Evolutionary conservation across 2,113 vertebrate genomes (phyloP).

Genomic region (Sapajus apella): DNA sequence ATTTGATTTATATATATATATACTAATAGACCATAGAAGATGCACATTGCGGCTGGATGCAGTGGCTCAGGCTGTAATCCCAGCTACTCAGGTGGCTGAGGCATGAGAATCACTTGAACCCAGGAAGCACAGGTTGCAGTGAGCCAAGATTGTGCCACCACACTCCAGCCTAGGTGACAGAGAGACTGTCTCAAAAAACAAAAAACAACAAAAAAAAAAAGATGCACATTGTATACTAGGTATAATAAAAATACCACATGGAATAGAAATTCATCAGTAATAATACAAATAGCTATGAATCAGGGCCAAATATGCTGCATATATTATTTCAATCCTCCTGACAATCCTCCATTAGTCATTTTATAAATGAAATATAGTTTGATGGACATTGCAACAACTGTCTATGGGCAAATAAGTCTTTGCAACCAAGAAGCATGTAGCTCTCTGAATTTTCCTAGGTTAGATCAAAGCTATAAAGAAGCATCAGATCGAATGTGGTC

Average conservation of each 20-base stretch:
- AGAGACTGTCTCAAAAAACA: too few relatives aligned
- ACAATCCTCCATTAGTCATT: not conserved
- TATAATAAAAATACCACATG: not conserved
- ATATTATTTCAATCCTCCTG: not conserved
- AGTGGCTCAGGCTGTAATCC: too few relatives aligned
- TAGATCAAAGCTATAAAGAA: not conserved
- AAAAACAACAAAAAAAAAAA: not conserved
- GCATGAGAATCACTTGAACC: too few relatives aligned
- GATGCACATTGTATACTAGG: not conserved
- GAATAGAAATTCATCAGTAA: not conserved
- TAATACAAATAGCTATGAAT: not conserved
- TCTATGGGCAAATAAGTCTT: not conserved
- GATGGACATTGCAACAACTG: not conserved
- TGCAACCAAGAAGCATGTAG: not conserved
- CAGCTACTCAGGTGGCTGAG: too few relatives aligned
- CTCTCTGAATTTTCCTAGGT: not conserved
- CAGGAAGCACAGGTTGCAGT: too few relatives aligned
- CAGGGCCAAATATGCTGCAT: not conserved
- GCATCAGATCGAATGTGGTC: accelerated
- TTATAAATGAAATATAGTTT: conserved; percentile 1
- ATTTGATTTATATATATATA: not conserved
- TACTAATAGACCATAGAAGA: not conserved
- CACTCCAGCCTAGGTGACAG: too few relatives aligned
- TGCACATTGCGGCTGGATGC: accelerated
- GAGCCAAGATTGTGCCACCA: too few relatives aligned